phyloP scores from a whole-genome alignment of 1,140 invertebrate species.

The Papilio machaon region DNA sequence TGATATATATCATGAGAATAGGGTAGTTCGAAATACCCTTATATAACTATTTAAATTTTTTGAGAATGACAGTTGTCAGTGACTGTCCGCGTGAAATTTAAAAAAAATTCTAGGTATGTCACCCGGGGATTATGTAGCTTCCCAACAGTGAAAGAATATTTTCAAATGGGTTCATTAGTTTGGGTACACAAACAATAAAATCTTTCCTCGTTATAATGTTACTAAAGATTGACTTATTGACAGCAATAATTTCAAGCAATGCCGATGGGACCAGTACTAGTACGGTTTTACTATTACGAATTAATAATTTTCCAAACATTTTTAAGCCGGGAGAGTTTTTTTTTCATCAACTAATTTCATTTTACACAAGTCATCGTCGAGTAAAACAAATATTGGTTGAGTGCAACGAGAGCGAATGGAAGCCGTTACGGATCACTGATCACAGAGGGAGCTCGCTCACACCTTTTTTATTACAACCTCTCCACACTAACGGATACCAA shows the following conservation, averaged over 20 bases:
- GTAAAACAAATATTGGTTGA: conserved; percentile 33
- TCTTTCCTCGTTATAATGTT: too few species aligned
- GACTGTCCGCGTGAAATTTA: too few species aligned
- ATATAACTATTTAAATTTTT: too few species aligned
- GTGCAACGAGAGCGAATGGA: conserved; percentile 31
- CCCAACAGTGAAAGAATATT: too few species aligned
- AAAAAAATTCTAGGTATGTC: too few species aligned
- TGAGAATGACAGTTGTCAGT: too few species aligned
- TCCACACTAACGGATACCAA: conserved; percentile 4
- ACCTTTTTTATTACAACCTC: conserved; percentile 6
- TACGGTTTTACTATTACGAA: conserved; percentile 12
- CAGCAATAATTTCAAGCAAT: not conserved
- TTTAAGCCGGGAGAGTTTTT: not conserved
- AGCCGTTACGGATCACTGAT: conserved; percentile 10
- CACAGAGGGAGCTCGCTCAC: not conserved
- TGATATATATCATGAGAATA: too few species aligned
- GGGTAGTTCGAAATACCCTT: too few species aligned
- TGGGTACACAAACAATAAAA: too few species aligned
- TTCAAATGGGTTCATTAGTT: too few species aligned
- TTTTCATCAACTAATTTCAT: conserved; percentile 20
- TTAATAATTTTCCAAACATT: conserved; percentile 23
- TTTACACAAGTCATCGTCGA: conserved; percentile 21
- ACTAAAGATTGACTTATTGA: too few species aligned
- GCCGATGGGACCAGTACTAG: not conserved
- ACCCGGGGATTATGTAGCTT: too few species aligned